A percentile compares a stretch with the other conserved stretches of the same genome.
Conservation (phyloP, 2,797 vertebrate species). For the Anableps anableps region DNA sequence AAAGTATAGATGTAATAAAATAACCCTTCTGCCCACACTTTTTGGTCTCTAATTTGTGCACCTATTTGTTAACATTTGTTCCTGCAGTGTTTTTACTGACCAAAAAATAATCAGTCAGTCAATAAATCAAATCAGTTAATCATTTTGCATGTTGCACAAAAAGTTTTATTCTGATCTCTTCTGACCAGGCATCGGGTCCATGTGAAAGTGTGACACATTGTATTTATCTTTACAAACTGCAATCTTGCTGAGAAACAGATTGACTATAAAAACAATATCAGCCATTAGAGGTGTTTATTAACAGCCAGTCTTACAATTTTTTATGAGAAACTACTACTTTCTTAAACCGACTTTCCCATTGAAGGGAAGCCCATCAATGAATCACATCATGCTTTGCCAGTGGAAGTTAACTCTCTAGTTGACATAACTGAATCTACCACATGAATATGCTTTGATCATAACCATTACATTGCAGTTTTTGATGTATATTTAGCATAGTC, state of each 20-base stretch:
- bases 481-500: background rate
- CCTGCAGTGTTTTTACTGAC: background rate
- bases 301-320: constrained; percentile 50
- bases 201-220: constrained; percentile 20
- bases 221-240: constrained; percentile 47
- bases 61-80: background rate
- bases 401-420: constrained; percentile 91
- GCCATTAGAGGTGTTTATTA: constrained; percentile 65
- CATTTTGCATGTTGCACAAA: background rate
- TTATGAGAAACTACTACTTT: constrained; percentile 59
- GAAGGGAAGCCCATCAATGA: constrained; percentile 23
- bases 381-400: constrained; percentile 72
- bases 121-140: background rate
- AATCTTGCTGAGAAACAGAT: constrained; percentile 56
- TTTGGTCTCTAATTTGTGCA: background rate
- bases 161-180: background rate
- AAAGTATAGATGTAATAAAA: background rate
- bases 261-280: constrained; percentile 69
- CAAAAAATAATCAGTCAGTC: background rate
- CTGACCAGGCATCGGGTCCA: background rate
- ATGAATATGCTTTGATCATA: background rate
- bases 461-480: background rate
- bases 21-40: background rate
- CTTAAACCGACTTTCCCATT: constrained; percentile 48
- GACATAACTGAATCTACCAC: constrained; percentile 93